Conservation (phyloP, 2,797 vertebrate species). For the Aulostomus chinensis region DNA sequence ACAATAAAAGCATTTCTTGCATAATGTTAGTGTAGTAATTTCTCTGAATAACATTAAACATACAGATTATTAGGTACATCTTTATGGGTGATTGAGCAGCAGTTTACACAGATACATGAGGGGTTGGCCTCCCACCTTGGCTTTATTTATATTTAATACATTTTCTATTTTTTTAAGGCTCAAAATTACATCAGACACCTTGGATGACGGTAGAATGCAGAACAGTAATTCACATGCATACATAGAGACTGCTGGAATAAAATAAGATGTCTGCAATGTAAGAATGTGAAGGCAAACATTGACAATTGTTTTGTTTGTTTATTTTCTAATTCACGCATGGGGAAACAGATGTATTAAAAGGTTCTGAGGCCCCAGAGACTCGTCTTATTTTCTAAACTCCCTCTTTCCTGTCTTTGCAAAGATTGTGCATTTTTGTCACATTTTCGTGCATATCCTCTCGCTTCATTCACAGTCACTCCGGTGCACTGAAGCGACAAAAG, state of each 20-base stretch:
- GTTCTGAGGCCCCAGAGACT: not conserved
- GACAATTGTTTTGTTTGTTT: constrained; percentile 1
- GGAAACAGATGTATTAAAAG: constrained; percentile 5
- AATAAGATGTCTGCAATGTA: no score
- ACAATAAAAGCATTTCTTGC: no score
- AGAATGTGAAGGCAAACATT: no score
- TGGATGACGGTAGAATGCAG: no score
- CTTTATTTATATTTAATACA: not conserved
- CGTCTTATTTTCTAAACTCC: constrained; percentile 1
- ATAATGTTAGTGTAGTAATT: no score
- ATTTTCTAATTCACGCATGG: not conserved
- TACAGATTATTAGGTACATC: no score
- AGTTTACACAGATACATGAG: no score
- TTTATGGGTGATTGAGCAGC: not conserved
- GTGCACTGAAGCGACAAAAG: not conserved
- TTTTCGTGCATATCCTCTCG: not conserved
- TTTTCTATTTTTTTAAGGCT: not conserved
- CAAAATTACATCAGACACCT: no score
- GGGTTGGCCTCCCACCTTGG: no score
- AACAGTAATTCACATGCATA: no score
- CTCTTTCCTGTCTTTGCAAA: constrained; percentile 3
- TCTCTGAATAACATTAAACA: no score
- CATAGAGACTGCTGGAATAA: no score
- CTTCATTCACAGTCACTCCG: constrained; percentile 5
- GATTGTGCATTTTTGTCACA: constrained; percentile 1